phyloP scores from a whole-genome alignment of 2,113 vertebrate genomes.

The Terrapene triunguis region DNA sequence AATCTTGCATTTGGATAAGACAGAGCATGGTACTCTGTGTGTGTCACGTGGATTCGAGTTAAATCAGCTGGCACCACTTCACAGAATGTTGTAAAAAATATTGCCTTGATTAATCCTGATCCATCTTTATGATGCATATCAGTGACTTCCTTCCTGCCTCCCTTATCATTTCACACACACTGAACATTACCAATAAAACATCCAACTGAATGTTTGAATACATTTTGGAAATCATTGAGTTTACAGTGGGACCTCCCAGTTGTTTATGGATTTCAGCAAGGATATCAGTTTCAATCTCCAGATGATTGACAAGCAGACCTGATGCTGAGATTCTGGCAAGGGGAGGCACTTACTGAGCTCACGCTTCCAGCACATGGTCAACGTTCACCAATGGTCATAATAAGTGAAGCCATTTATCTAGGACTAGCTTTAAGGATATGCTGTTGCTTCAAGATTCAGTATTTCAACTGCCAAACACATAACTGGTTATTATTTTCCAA shows the following conservation, averaged over 20 bases:
- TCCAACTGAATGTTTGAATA: not conserved
- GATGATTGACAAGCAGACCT: not conserved
- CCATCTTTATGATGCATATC: fast-evolving
- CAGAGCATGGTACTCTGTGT: not conserved
- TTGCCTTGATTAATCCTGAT: not conserved
- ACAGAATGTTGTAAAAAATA: not conserved
- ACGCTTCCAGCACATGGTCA: not conserved
- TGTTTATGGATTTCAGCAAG: not conserved
- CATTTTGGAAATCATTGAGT: not conserved
- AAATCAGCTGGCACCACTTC: constrained; percentile 9
- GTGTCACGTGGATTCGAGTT: not conserved
- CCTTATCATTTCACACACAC: not conserved
- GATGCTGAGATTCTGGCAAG: not conserved
- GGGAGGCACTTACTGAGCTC: not conserved
- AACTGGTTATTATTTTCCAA: not conserved
- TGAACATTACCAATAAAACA: fast-evolving
- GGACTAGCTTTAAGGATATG: not conserved
- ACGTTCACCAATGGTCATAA: not conserved
- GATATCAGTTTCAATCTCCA: not conserved
- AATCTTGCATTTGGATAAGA: constrained; percentile 12
- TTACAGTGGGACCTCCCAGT: not conserved
- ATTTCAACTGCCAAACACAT: not conserved
- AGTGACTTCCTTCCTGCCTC: not conserved
- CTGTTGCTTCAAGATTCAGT: not conserved
- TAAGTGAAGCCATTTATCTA: not conserved